These are phyloP conservation scores for Recurvirostra avosetta DNA, from an alignment of 2,113 vertebrate genomes.

Conservation along the genomic window DNA sequence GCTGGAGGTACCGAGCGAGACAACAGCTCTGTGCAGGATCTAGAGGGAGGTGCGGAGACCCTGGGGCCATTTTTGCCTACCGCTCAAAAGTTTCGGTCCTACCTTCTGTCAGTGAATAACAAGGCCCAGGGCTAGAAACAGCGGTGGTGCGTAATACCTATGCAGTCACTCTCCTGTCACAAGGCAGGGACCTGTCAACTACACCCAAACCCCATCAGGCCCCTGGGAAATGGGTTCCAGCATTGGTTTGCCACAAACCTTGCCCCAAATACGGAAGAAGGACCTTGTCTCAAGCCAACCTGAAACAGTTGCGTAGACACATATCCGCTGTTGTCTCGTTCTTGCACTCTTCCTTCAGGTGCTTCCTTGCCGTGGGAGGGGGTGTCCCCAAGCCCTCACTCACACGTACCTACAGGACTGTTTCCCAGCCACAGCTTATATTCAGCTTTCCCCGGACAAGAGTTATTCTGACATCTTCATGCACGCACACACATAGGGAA, in stretches of 20 bases:
- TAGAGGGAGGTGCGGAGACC: background rate
- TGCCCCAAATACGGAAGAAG: background rate
- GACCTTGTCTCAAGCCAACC: background rate
- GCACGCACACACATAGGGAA: background rate
- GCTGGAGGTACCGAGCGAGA: background rate
- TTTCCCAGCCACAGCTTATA: background rate
- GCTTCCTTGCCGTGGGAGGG: background rate
- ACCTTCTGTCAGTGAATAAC: background rate
- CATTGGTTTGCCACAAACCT: background rate
- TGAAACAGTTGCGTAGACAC: background rate
- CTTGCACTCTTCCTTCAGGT: background rate
- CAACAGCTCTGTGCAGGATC: background rate
- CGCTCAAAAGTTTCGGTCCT: background rate
- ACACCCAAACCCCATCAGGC: background rate
- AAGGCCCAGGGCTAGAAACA: background rate
- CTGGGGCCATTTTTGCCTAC: background rate
- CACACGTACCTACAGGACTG: background rate
- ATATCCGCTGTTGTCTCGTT: background rate
- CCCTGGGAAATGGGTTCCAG: background rate
- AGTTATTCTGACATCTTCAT: background rate
- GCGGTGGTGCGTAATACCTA: fast-evolving
- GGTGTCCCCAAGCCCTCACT: background rate
- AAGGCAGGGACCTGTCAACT: background rate
- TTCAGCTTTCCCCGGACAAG: background rate
- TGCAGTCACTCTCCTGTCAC: background rate